phyloP scores from a whole-genome alignment of 2,113 vertebrate species.

The Lepus timidus region DNA sequence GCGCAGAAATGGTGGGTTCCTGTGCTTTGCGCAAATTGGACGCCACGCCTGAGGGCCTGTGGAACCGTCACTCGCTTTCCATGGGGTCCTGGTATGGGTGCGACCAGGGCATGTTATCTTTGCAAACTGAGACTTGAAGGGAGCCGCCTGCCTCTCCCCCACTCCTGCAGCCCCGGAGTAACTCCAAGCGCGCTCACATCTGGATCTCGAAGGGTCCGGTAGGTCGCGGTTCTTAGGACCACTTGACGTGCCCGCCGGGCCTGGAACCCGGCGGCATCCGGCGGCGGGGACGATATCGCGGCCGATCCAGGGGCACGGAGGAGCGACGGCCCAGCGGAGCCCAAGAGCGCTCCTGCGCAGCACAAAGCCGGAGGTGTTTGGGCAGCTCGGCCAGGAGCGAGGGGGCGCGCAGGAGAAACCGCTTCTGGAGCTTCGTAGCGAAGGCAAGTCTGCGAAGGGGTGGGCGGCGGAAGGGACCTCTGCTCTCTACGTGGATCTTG shows the following conservation, averaged over 20 bases:
- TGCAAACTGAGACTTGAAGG: constrained; percentile 28
- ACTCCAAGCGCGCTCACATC: neutral
- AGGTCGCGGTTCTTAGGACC: neutral
- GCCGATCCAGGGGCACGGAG: neutral
- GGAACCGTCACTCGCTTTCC: neutral
- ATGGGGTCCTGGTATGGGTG: neutral
- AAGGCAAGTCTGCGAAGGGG: constrained; percentile 48
- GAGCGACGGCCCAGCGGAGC: neutral
- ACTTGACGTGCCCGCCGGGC: no score
- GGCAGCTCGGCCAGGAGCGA: neutral
- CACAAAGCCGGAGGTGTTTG: neutral
- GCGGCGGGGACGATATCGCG: no score
- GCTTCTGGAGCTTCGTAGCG: neutral
- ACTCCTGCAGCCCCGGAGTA: neutral
- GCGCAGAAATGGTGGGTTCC: neutral
- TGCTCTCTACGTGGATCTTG: neutral
- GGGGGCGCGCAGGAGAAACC: neutral
- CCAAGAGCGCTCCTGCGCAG: neutral
- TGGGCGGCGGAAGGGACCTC: neutral
- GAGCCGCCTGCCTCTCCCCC: neutral
- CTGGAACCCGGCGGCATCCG: neutral
- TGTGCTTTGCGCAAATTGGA: neutral
- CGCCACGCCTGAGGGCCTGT: neutral
- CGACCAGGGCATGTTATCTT: neutral
- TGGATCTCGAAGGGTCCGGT: neutral